Evolutionary conservation across 2,888 invertebrate genomes (phyloP), one percentile per base, ranked within the genome.

Genomic region (Rhynchonema sp.): DNA sequence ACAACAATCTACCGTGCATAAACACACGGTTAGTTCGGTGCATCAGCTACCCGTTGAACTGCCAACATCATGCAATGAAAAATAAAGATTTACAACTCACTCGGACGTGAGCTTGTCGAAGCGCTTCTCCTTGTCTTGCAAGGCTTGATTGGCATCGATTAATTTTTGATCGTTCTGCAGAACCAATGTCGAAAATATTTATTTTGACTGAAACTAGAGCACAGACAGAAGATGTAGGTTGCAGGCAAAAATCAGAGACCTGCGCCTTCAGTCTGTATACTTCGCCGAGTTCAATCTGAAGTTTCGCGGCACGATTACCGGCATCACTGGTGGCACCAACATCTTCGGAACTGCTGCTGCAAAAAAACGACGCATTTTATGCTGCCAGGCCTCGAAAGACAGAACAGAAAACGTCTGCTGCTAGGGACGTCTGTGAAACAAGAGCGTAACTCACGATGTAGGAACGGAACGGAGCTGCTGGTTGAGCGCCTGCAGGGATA

Each of bases 121-220:
- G 6, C 60, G 58, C 28, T 22, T 55, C 25, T 62, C 60, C n/a
- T 53, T 62, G 30, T 26, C 57, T 23, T 57, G 61, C 29, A 67
- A 54, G 25, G 58, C 38, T 25, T 64, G 62, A 25, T 61, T 63
- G 25, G 65, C 61, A 23, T 68, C 67, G 57, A 67, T 67, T 26
- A 67, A 58, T 46, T 62, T 57, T 63, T 69, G 66, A 57, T 69
- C 70, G 58, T 71, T 71, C 38, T 64, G 61, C 55, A 60, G 58
- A 49, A 46, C 25, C 2, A n/a, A 30, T 17, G 20, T 20, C 6
- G 20, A n/a, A 52, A 20, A 23, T 52, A 9, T 9, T 52, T n/a
- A n/a, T n/a, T n/a, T n/a, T n/a, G n/a, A n/a, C n/a, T n/a, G n/a
- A n/a, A n/a, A n/a, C n/a, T n/a, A n/a, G n/a, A n/a, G n/a, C n/a